Evolutionary conservation across 2,888 invertebrate genomes (phyloP).

Genomic region (Palloptera scutellata): DNA sequence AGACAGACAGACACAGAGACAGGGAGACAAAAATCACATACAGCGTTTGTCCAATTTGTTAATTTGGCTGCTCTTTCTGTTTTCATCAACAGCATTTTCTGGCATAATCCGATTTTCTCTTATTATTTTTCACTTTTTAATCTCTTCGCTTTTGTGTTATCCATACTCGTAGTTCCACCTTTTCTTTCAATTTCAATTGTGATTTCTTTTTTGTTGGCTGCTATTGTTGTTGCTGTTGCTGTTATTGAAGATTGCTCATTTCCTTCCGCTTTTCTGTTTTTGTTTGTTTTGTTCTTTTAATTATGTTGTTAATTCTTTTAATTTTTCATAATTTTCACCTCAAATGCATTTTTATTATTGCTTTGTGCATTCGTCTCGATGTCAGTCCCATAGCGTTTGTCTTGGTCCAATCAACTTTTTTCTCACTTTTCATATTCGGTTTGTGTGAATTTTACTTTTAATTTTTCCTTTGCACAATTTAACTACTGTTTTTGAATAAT

Average conservation of each 20-base stretch:
- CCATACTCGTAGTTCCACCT: slow-evolving; percentile 32
- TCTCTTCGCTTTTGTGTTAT: slow-evolving; percentile 27
- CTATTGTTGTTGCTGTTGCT: neutral
- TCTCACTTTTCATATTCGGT: too few relatives aligned
- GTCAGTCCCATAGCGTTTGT: too few relatives aligned
- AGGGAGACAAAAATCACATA: too few relatives aligned
- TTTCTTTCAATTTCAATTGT: slow-evolving; percentile 26
- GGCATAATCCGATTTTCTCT: slow-evolving; percentile 41
- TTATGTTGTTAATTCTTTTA: slow-evolving; percentile 40
- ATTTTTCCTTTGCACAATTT: slow-evolving; percentile 10
- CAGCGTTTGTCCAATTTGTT: slow-evolving; percentile 44
- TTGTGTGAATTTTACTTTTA: too few relatives aligned
- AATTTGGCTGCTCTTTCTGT: slow-evolving; percentile 47
- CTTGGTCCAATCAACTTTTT: too few relatives aligned
- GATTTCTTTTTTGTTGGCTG: slow-evolving; percentile 14
- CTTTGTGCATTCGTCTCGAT: too few relatives aligned
- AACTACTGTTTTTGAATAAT: neutral
- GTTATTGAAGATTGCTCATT: slow-evolving; percentile 15
- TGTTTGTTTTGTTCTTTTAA: slow-evolving; percentile 39
- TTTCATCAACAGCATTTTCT: slow-evolving; percentile 23
- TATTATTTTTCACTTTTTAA: slow-evolving; percentile 27
- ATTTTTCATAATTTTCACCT: slow-evolving; percentile 35
- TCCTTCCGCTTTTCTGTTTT: slow-evolving; percentile 24
- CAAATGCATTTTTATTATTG: neutral
- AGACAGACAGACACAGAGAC: too few relatives aligned